phyloP scores from a whole-genome alignment of 2,888 invertebrate genomes.

The Neoitamus cyanurus region DNA sequence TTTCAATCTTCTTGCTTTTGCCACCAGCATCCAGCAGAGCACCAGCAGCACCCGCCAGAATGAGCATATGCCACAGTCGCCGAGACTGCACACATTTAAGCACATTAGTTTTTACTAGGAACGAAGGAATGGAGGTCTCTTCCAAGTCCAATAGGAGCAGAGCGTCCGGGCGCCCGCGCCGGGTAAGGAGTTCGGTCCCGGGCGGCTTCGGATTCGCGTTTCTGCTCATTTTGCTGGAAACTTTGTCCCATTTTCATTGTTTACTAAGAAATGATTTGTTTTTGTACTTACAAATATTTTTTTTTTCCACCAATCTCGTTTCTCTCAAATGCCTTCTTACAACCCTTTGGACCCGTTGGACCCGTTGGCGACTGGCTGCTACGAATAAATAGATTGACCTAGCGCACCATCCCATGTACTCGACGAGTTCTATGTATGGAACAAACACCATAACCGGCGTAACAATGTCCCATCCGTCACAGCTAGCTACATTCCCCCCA shows the following conservation, averaged over 20 bases:
- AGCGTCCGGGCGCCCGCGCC: neutral
- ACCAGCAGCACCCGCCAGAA: slow-evolving; percentile 34
- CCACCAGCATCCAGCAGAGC: slow-evolving; percentile 49
- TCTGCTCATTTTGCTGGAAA: slow-evolving; percentile 24
- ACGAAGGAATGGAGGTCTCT: neutral
- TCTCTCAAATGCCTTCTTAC: slow-evolving; percentile 14
- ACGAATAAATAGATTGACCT: slow-evolving; percentile 62
- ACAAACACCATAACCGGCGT: slow-evolving; percentile 64
- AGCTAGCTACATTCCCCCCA: slow-evolving; percentile 65
- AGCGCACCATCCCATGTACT: slow-evolving; percentile 66
- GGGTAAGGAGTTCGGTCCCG: neutral
- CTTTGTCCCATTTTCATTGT: slow-evolving; percentile 39
- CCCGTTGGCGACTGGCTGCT: neutral
- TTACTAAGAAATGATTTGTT: slow-evolving; percentile 27
- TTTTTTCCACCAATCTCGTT: neutral
- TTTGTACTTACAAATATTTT: slow-evolving; percentile 15
- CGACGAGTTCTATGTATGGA: slow-evolving; percentile 65
- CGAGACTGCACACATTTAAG: neutral
- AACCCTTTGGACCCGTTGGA: neutral
- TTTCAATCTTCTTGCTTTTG: slow-evolving; percentile 59
- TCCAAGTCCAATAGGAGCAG: slow-evolving; percentile 10
- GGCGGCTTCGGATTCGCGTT: neutral
- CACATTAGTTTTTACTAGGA: slow-evolving; percentile 11
- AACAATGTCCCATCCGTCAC: slow-evolving; percentile 67
- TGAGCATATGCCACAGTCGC: slow-evolving; percentile 15